Conservation (phyloP, 2,888 invertebrate species). For the Harpalus rufipes region DNA sequence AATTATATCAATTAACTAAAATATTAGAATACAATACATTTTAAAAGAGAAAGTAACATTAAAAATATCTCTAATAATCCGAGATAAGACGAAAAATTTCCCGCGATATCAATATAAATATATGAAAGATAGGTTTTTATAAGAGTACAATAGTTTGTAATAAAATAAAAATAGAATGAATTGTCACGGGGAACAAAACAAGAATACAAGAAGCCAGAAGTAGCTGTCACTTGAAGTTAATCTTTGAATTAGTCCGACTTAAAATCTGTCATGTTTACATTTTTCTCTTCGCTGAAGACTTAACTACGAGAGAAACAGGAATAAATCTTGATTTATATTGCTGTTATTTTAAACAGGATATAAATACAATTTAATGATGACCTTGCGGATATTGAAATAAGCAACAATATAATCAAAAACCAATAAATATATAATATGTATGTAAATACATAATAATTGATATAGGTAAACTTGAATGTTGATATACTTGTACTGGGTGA, state of each 20-base stretch:
- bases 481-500: no score
- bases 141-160: slow-evolving; percentile 23
- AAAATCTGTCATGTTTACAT: slow-evolving; percentile 46
- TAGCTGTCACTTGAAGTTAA: slow-evolving; percentile 46
- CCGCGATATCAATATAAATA: slow-evolving; percentile 6
- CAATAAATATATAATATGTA: no score
- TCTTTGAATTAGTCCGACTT: slow-evolving; percentile 43
- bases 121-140: neutral
- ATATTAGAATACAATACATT: slow-evolving; percentile 24
- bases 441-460: no score
- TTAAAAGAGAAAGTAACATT: slow-evolving; percentile 10
- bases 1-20: neutral
- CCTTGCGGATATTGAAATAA: neutral
- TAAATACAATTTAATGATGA: neutral
- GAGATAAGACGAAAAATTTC: neutral
- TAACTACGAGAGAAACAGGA: neutral
- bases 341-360: neutral
- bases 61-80: neutral
- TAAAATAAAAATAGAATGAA: slow-evolving; percentile 16
- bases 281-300: slow-evolving; percentile 41
- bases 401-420: neutral
- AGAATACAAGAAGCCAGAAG: slow-evolving; percentile 32
- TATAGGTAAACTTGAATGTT: no score
- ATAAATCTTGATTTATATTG: slow-evolving; percentile 31
- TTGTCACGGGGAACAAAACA: slow-evolving; percentile 9